phyloP scores from a whole-genome alignment of 2,797 vertebrate species.

The Hippocampus kuda region DNA sequence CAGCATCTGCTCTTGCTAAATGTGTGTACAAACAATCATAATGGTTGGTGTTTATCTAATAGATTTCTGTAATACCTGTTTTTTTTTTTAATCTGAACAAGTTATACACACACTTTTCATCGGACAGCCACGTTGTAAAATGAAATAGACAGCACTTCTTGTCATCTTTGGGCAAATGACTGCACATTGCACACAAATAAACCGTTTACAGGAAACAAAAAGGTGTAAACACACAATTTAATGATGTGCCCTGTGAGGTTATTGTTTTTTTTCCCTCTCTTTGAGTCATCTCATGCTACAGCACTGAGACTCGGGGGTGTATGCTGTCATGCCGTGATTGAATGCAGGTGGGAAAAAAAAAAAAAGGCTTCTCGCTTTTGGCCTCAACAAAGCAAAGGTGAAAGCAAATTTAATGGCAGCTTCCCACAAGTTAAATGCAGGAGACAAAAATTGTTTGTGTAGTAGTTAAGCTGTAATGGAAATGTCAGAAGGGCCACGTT shows the following conservation, averaged over 20 bases:
- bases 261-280: not conserved
- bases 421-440: not conserved
- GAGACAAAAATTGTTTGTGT: not conserved
- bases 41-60: too few species aligned
- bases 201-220: not conserved
- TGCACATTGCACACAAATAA: too few species aligned
- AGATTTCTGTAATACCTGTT: too few species aligned
- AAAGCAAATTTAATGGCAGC: not conserved
- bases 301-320: not conserved
- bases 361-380: not conserved
- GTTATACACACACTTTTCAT: too few species aligned
- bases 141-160: too few species aligned
- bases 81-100: too few species aligned
- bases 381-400: not conserved
- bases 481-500: conserved; percentile 4
- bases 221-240: not conserved
- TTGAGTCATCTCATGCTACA: not conserved
- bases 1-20: too few species aligned
- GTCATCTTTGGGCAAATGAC: too few species aligned
- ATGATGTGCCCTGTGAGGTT: not conserved
- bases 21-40: too few species aligned
- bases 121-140: too few species aligned
- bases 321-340: not conserved
- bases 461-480: conserved; percentile 9
- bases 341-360: not conserved